Conservation (phyloP, 2,797 vertebrate genomes). For the Mormyrops boulengeri region DNA sequence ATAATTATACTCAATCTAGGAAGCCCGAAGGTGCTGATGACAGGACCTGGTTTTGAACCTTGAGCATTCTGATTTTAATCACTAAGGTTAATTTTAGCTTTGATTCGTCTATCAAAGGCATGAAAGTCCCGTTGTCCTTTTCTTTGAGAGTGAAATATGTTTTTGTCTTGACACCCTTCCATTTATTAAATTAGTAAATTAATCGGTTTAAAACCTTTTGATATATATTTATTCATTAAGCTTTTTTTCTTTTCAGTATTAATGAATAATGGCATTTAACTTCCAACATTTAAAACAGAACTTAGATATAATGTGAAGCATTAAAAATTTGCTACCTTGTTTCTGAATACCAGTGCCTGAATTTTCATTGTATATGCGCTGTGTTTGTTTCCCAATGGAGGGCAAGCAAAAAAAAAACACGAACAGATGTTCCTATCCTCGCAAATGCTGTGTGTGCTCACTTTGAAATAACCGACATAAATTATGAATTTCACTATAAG, state of each 20-base stretch:
- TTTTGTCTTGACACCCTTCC: not conserved
- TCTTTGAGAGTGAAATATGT: not conserved
- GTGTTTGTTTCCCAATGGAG: not conserved
- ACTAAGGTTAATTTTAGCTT: conserved; percentile 16
- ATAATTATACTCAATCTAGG: conserved; percentile 36
- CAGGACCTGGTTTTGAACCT: conserved; percentile 15
- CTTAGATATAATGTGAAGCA: no score
- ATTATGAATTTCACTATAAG: not conserved
- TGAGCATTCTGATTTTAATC: conserved; percentile 26
- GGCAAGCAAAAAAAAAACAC: not conserved
- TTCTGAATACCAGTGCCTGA: not conserved
- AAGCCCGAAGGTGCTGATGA: conserved; percentile 13
- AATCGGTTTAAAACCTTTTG: not conserved
- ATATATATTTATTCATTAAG: not conserved
- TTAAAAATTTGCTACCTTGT: not conserved
- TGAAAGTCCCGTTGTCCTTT: conserved; percentile 35
- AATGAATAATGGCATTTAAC: not conserved
- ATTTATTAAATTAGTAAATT: not conserved
- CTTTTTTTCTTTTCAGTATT: not conserved
- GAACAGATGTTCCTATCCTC: not conserved
- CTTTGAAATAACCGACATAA: not conserved
- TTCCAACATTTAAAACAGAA: not conserved
- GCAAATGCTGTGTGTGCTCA: not conserved
- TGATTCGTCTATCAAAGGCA: conserved; percentile 28
- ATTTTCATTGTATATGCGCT: not conserved